Evolutionary conservation across 1,140 invertebrate genomes (phyloP), one percentile per base, ranked within the genome.

Genomic region (Oryctes rhinoceros): DNA sequence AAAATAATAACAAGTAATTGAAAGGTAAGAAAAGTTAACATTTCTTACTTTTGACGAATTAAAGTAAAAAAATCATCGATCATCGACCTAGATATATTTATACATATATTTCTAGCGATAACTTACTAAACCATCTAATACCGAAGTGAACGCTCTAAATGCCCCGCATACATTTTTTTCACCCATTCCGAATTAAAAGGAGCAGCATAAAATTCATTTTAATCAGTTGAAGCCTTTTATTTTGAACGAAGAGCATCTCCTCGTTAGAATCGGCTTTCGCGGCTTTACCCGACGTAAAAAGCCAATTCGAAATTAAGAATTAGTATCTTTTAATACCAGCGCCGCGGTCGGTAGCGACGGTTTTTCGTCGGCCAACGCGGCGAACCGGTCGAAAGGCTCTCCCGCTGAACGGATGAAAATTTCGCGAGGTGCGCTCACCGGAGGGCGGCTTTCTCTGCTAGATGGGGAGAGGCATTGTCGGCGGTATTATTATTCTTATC

Each of bases 291-390:
- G 53, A 59, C 53, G 53, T 59, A 59, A 59, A 59, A 59, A 59
- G 15, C 24, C 65, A 37, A 71, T 71, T 71, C 18, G 65, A 71
- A 71, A 71, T 71, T 71, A 71, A 71, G 65, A 71, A 71, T 71
- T 71, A 71, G 65, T 71, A 71, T 15, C 65, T 71, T 71, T 71
- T 71, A 71, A 71, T 71, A 71, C 65, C 65, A n/a, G 53, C 24
- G 35, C 65, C 20, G 65, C 65, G 65, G 20, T 71, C 11, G 65
- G 13, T 71, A 24, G 20, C 15, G 20, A 35, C 24, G 18, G 65
- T 71, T 71, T 71, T 71, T 71, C 65, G 7, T 30, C 24, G 30
- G 18, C 15, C 15, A 59, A 71, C 65, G 65, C 65, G 9, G 62
- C 10, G n/a, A 49, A 53, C 49, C 49, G 49, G 49, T 53, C 49